These are phyloP conservation scores for Cistogaster globosa DNA, from an alignment of 2,888 invertebrate genomes.

Conservation along the genomic window DNA sequence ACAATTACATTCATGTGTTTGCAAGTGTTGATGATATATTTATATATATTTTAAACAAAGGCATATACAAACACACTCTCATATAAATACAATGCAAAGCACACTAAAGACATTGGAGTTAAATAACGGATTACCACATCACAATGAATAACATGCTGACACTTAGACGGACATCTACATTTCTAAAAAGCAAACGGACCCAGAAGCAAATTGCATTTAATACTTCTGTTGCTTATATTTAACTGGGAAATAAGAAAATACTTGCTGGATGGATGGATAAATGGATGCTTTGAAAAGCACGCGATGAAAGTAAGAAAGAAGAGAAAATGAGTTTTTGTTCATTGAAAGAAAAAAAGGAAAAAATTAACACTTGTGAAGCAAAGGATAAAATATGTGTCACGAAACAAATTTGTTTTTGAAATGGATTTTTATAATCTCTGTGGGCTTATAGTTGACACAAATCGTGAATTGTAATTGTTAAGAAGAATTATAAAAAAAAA, in stretches of 20 bases:
- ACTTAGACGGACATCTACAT: conserved; percentile 67
- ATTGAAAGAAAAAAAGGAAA: not conserved
- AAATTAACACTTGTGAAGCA: not conserved
- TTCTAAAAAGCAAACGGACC: conserved; percentile 60
- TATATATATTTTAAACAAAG: not conserved
- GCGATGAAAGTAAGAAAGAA: conserved; percentile 18
- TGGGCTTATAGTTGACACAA: not conserved
- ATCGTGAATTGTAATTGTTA: not conserved
- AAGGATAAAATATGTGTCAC: conserved; percentile 12
- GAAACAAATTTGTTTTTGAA: conserved; percentile 12
- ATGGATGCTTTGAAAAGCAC: conserved; percentile 8
- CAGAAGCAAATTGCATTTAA: conserved; percentile 60
- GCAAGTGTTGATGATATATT: not conserved
- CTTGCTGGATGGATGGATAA: not conserved
- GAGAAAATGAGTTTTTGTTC: conserved; percentile 12
- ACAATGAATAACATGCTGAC: conserved; percentile 64
- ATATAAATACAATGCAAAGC: conserved; percentile 61
- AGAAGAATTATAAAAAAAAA: not conserved
- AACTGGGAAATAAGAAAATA: not conserved
- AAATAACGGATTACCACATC: conserved; percentile 74
- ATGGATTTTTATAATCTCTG: conserved; percentile 23
- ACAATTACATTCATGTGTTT: not conserved
- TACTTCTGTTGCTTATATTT: conserved; percentile 20
- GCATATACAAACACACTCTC: too few relatives aligned
- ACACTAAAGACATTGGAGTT: conserved; percentile 71